Conservation (phyloP, 2,888 invertebrate genomes). For the Drosophila neutralis region DNA sequence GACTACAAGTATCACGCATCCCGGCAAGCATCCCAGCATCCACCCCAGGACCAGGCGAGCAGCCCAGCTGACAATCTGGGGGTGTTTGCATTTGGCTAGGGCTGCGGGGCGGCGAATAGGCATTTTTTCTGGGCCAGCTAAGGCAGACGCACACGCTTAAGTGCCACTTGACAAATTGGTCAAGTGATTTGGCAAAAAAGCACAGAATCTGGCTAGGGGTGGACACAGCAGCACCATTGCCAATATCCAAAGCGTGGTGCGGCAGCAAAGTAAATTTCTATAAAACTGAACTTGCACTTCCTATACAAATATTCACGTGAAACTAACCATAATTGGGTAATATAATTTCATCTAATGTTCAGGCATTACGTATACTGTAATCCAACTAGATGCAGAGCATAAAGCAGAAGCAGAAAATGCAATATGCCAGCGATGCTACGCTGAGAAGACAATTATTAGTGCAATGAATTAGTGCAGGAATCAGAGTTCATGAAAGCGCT, state of each 20-base stretch:
- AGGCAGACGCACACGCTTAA: conserved; percentile 68
- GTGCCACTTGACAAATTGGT: conserved; percentile 84
- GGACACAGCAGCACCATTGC: conserved; percentile 34
- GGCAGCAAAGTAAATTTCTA: conserved; percentile 4
- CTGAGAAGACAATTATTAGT: not conserved
- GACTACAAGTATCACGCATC: conserved; percentile 50
- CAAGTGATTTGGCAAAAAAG: conserved; percentile 83
- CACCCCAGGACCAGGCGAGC: conserved; percentile 40
- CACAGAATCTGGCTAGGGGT: conserved; percentile 14
- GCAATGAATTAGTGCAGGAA: not conserved
- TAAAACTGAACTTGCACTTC: not conserved
- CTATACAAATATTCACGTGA: not conserved
- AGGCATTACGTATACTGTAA: not conserved
- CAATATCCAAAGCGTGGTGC: conserved; percentile 17
- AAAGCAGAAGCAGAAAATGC: not conserved
- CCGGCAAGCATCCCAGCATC: conserved; percentile 24
- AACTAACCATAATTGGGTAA: not conserved
- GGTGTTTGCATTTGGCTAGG: not conserved
- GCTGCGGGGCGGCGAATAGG: conserved; percentile 1
- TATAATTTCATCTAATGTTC: not conserved
- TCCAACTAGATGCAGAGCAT: not conserved
- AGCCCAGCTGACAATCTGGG: conserved; percentile 4
- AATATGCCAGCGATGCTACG: not conserved
- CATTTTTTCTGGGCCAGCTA: conserved; percentile 3
- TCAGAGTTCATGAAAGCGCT: not conserved